Percentiles rank a stretch among this genome's conserved stretches.
Evolutionary conservation across 2,113 vertebrate species (phyloP).

Genomic region (Ictalurus punctatus): DNA sequence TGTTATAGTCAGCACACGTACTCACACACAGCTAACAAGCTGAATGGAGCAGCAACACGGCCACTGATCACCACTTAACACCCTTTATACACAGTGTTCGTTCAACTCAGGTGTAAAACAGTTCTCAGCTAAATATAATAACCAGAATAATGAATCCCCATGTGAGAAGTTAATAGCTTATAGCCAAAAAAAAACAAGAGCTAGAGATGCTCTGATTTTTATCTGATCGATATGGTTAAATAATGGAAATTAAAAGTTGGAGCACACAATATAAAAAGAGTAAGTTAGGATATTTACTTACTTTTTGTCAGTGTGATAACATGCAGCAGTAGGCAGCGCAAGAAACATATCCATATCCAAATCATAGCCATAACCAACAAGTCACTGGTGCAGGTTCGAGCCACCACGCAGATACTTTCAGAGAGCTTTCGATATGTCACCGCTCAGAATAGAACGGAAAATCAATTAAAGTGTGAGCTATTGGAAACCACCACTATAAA

Average conservation of each 20-base stretch:
- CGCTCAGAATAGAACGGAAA: constrained; percentile 51
- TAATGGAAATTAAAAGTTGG: neutral
- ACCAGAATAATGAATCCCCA: neutral
- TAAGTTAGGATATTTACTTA: neutral
- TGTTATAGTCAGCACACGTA: constrained; percentile 11
- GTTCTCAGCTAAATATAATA: neutral
- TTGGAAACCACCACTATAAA: constrained; percentile 24
- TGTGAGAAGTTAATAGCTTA: neutral
- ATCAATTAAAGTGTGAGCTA: constrained; percentile 44
- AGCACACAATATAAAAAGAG: neutral
- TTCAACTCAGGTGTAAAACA: neutral
- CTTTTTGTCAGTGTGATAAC: constrained; percentile 9
- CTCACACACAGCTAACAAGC: neutral
- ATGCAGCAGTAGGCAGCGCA: neutral
- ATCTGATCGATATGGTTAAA: neutral
- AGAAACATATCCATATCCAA: constrained; percentile 16
- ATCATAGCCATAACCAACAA: constrained; percentile 13
- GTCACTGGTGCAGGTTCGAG: constrained; percentile 25
- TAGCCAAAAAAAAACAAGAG: neutral
- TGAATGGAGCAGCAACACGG: neutral
- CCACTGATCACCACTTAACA: neutral
- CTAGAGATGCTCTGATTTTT: neutral
- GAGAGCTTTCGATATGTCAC: constrained; percentile 29
- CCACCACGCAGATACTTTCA: constrained; percentile 32
- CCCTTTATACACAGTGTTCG: neutral